Base-by-base conservation (phyloP, 2,797 vertebrate species). In the Hylomyscus alleni region DNA sequence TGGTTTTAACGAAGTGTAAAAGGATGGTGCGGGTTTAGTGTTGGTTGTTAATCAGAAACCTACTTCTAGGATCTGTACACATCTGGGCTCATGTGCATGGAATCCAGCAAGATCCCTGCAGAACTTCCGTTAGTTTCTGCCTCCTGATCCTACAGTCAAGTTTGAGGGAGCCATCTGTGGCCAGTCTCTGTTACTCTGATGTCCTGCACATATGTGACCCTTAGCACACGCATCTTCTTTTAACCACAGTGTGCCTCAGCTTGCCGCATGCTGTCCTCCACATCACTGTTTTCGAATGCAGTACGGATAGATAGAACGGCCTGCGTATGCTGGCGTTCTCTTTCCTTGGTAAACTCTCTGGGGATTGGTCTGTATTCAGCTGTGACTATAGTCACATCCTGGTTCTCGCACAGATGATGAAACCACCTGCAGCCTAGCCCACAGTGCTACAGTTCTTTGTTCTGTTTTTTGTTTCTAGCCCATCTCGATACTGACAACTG, bases 401-500 rank as follows among this genome's bases (percentile, higher is more conserved):
- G 34, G 65, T 29, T 50, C 60, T 65, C 44, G 24, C 67, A 60
- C 37, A 65, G 31, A 82, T 29, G 29, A 40, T 13, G 34, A 10
- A 4, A 17, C 54, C 31, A 19, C 69, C 62, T 26, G 4, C 40
- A 76, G 67, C 44, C 31, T 44, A 15, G 31, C 22, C 80, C 52
- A 26, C 65, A 34, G 26, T 58, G 7, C 92, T 37, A 78, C 12
- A 67, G 34, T 22, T 83, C 15, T 95, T 20, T 83, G 12, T 56
- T 72, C 15, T 0, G 14, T 93, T 97, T 92, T 92, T 96, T 91
- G 92, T 97, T 83, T 84, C 1, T 95, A 99, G 99, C 98, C 98
- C 98, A 96, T 98, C 94, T 96, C 78, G 98, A 98, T 98, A 98
- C 98, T 99, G 99, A 99, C 99, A 98, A 96, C 90, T 77, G 50